Evolutionary conservation across 2,888 invertebrate species (phyloP), one percentile per base, ranked within the genome.

Genomic region (Oeneis ivallda): DNA sequence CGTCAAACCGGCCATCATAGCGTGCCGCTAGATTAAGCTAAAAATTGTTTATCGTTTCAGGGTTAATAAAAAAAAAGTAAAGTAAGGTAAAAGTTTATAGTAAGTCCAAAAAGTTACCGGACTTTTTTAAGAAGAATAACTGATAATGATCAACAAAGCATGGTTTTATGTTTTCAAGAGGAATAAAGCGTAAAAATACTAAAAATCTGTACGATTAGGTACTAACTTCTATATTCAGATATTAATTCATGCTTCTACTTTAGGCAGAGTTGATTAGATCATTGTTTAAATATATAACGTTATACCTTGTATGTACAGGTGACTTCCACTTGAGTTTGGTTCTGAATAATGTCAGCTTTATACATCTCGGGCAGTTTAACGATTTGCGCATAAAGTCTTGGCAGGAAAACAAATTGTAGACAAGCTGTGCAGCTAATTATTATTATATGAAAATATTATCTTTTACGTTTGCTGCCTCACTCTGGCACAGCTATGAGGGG

Each of bases 361-460:
- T 60, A 60, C 41, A 15, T 60, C 26, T 26, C 26, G n/a, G 58
- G 54, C 45, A 64, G 62, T 66, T 56, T 41, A 56, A 47, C 50
- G 19, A 60, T 62, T 45, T 64, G 59, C 64, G 66, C 64, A 62
- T 37, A 64, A 56, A 71, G 50, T 68, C 65, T 71, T 72, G 72
- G 72, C 72, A 72, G 61, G 65, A 61, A 62, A 65, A 62, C 70
- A 54, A 68, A 69, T 62, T 66, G 58, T 70, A 62, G 59, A 45
- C 64, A 41, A 59, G 62, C 61, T 34, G 58, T 49, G 61, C 49
- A 34, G 58, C 39, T 50, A 50, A 39, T 19, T 54, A n/a, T n/a
- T n/a, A n/a, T n/a, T n/a, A 11, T 54, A 39, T 17, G 17, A 13
- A 62, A 60, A 65, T 67, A 66, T 68, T 66, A 56, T 47, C 47